Evolutionary conservation across 1,140 invertebrate genomes (phyloP).

Genomic region (Drosophila albomicans): DNA sequence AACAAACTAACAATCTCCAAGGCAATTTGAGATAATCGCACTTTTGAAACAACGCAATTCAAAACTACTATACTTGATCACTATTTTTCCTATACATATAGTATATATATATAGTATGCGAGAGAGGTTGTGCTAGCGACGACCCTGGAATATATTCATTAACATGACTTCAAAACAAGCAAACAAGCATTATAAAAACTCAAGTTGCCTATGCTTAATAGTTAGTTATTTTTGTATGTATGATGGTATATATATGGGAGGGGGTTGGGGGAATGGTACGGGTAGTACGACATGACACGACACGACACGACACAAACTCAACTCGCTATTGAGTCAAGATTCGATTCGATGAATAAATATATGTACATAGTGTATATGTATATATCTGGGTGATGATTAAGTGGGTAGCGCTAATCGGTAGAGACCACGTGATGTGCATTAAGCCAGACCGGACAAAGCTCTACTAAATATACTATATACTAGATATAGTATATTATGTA

Average conservation of each 20-base stretch:
- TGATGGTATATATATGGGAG: too few species aligned
- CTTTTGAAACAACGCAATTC: neutral
- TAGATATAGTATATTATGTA: neutral
- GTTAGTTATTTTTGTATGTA: conserved; percentile 8
- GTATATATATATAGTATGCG: too few species aligned
- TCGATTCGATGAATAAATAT: conserved; percentile 12
- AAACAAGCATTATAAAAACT: conserved; percentile 17
- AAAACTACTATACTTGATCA: neutral
- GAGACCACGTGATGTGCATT: conserved; percentile 27
- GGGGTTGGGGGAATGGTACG: conserved; percentile 2
- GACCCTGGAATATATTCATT: conserved; percentile 14
- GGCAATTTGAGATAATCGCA: conserved; percentile 2
- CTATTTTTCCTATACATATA: too few species aligned
- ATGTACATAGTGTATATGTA: too few species aligned
- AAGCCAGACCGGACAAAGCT: neutral
- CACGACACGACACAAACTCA: too few species aligned
- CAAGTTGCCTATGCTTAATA: neutral
- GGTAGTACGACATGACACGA: neutral
- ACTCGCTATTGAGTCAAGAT: conserved; percentile 24
- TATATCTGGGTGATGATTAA: neutral
- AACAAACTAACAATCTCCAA: neutral
- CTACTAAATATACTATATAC: neutral
- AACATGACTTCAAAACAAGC: conserved; percentile 8
- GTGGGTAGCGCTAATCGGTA: conserved; percentile 1
- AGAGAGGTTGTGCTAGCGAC: conserved; percentile 9